phyloP scores from a whole-genome alignment of 2,113 vertebrate species.

The Rhizomys pruinosus region DNA sequence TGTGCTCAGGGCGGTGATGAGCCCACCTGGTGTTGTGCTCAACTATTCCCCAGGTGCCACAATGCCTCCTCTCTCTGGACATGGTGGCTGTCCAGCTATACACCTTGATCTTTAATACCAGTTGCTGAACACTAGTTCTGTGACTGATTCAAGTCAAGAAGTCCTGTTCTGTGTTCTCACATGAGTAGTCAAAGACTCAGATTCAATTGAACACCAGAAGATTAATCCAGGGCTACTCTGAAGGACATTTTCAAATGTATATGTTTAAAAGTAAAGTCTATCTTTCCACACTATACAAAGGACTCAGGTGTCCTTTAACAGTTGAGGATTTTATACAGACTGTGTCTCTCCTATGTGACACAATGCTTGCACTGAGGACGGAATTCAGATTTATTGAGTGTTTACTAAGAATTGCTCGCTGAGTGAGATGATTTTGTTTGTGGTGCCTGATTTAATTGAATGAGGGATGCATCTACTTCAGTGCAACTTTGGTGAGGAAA shows the following conservation, averaged over 20 bases:
- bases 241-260: not conserved
- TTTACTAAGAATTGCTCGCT: slow-evolving; percentile 43
- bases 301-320: not conserved
- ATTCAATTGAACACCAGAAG: not conserved
- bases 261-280: not conserved
- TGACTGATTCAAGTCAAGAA: not conserved
- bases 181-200: not conserved
- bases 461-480: slow-evolving; percentile 69
- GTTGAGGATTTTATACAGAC: not conserved
- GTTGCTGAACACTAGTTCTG: not conserved
- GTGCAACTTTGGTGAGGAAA: slow-evolving; percentile 74
- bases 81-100: too few relatives aligned
- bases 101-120: not conserved
- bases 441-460: slow-evolving; percentile 74
- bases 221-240: not conserved
- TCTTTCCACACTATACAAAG: not conserved
- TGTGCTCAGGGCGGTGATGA: too few relatives aligned
- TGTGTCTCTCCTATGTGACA: not conserved
- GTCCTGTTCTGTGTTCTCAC: not conserved
- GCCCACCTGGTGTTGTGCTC: too few relatives aligned
- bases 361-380: not conserved
- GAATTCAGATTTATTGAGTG: slow-evolving; percentile 42
- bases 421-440: slow-evolving; percentile 73
- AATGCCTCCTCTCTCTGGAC: too few relatives aligned
- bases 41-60: too few relatives aligned